Evolutionary conservation across 2,888 invertebrate species (phyloP).

Genomic region (Caenorhabditis sp.): DNA sequence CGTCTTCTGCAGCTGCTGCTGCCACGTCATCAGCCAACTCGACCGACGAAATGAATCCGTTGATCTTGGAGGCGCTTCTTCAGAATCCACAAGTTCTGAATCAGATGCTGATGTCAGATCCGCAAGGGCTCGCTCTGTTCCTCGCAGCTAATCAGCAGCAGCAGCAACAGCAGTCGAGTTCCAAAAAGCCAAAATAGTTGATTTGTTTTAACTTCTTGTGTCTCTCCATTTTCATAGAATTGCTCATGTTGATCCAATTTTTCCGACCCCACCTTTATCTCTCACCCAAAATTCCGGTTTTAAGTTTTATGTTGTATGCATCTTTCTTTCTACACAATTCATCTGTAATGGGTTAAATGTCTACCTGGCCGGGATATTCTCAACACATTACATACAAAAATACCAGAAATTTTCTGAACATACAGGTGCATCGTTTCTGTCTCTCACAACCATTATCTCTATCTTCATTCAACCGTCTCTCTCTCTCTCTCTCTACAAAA

Average conservation of each 20-base stretch:
- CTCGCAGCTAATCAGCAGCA: slow-evolving; percentile 33
- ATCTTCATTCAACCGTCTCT: no score
- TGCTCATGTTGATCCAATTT: slow-evolving; percentile 54
- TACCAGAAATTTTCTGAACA: neutral
- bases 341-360: slow-evolving; percentile 37
- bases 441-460: neutral
- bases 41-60: slow-evolving; percentile 58
- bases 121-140: neutral
- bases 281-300: slow-evolving; percentile 23
- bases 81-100: slow-evolving; percentile 66
- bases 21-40: slow-evolving; percentile 11
- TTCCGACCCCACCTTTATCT: neutral
- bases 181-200: slow-evolving; percentile 61
- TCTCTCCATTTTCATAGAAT: slow-evolving; percentile 8
- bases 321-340: neutral
- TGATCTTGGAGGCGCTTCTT: slow-evolving; percentile 51
- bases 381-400: slow-evolving; percentile 22
- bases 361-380: slow-evolving; percentile 54
- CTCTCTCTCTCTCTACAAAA: slow-evolving; percentile 10
- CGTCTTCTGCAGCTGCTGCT: slow-evolving; percentile 14
- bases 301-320: neutral
- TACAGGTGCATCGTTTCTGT: slow-evolving; percentile 21
- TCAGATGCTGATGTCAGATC: slow-evolving; percentile 53
- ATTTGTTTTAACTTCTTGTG: neutral
- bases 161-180: slow-evolving; percentile 24